Percentiles rank a stretch among this genome's conserved stretches.
Conservation (phyloP, 2,797 vertebrate species). For the Phylloscopus collybita region DNA sequence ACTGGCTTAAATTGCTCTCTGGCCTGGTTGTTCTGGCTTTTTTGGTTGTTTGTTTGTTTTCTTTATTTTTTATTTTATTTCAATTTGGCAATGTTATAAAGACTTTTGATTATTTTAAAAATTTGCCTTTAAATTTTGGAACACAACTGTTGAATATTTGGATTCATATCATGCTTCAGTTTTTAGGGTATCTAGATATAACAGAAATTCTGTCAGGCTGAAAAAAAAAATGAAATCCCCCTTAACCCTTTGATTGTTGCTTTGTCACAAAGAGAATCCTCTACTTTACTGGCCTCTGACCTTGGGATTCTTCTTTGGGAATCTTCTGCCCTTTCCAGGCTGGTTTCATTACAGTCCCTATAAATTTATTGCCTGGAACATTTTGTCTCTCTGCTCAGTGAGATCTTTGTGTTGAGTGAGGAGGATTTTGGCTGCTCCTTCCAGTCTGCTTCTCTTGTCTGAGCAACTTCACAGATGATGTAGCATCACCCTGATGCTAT, state of each 20-base stretch:
- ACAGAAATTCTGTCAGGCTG: not conserved
- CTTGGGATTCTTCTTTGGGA: conserved; percentile 51
- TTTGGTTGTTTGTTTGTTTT: too few relatives aligned
- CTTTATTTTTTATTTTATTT: not conserved
- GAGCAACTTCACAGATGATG: conserved; percentile 11
- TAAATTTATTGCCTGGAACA: conserved; percentile 16
- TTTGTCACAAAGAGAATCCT: not conserved
- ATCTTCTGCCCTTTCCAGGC: conserved; percentile 54
- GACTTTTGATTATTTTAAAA: not conserved
- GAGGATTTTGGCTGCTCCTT: conserved; percentile 28
- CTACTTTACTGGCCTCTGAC: not conserved
- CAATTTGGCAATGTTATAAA: not conserved
- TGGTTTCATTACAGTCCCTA: not conserved
- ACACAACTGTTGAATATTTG: not conserved
- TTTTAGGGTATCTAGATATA: not conserved
- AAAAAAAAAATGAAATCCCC: not conserved
- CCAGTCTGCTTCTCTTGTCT: not conserved
- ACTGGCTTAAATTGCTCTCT: not conserved
- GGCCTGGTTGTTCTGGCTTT: not conserved
- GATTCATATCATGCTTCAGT: not conserved
- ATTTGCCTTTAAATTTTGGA: not conserved
- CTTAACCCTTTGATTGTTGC: not conserved
- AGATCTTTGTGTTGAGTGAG: not conserved
- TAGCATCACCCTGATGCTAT: not conserved
- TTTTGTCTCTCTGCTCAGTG: not conserved